Evolutionary conservation across 2,888 invertebrate genomes (phyloP), one percentile per base, ranked within the genome.

Genomic region (Cactoblastis cactorum): DNA sequence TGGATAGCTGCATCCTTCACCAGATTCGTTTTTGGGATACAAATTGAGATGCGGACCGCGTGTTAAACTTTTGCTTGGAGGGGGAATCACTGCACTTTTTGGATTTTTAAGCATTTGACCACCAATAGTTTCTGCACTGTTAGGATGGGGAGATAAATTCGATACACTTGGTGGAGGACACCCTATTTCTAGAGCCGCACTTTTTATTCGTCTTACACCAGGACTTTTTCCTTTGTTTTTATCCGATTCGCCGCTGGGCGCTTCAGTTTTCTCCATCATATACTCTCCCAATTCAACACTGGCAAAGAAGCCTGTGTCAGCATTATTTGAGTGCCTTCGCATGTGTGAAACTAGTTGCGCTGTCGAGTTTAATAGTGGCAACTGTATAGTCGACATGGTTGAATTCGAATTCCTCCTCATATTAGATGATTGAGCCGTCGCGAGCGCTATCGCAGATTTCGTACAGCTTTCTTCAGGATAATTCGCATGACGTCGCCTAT

Each of bases 111-210:
- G 80, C 67, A 91, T 91, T 64, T 92, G 92, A 0, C 92, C 92
- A 33, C 92, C 92, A 37, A 95, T 95, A 4, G 95, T 93, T 77
- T 95, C 95, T 39, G 94, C 93, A 73, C 95, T 95, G 68, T 95
- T 95, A 0, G 95, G 95, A 80, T 95, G 95, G 14, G 94, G 93
- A n/a, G 94, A 93, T 65, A 95, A 85, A 73, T 94, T 93, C 54
- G 93, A 92, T 17, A 92, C 92, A 54, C 92, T 92, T 0, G 93
- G 92, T 34, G 93, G 93, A 9, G 93, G 92, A 62, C 94, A 94
- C 15, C 93, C 92, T 43, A 93, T 93, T 75, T 94, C 94, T 61
- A 94, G 74, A 0, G 94, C 94, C 1, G 94, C 91, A 62, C 94
- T 94, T 65, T 94, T 92, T 48, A 94, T 94, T 41, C 94, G 83